Conservation (phyloP, 2,797 vertebrate genomes). For the Argyrosomus regius region DNA sequence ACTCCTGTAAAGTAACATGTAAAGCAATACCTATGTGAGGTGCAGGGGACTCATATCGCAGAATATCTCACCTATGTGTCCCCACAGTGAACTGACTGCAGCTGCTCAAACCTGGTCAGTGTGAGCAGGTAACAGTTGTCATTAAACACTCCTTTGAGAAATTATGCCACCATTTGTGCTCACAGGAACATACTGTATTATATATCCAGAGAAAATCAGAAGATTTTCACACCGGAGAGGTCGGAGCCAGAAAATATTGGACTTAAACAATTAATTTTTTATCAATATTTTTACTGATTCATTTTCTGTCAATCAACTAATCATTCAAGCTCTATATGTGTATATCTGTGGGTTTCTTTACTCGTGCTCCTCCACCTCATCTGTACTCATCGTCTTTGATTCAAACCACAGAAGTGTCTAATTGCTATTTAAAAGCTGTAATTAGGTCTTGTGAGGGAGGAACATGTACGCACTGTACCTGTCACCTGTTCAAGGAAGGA, state of each 20-base stretch:
- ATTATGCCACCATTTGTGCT: not conserved
- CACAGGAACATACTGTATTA: not conserved
- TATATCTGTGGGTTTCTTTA: not conserved
- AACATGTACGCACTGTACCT: constrained; percentile 44
- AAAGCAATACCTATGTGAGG: constrained; percentile 43
- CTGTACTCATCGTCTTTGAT: constrained; percentile 1
- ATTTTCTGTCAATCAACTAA: not conserved
- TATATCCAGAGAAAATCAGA: not conserved
- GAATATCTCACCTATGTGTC: constrained; percentile 8
- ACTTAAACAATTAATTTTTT: too few relatives aligned
- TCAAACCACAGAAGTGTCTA: constrained; percentile 24
- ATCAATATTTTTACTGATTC: too few relatives aligned
- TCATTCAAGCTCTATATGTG: not conserved
- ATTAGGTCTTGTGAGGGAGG: constrained; percentile 41
- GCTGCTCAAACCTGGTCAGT: constrained; percentile 10
- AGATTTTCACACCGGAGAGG: not conserved
- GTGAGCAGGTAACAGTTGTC: not conserved
- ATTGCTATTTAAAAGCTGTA: constrained; percentile 39
- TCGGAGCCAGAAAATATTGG: not conserved
- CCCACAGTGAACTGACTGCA: constrained; percentile 14
- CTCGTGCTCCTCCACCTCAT: not conserved
- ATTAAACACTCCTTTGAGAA: constrained; percentile 18
- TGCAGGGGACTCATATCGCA: constrained; percentile 7
- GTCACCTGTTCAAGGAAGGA: constrained; percentile 42
- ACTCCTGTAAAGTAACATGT: constrained; percentile 42